phyloP scores from a whole-genome alignment of 2,113 vertebrate genomes.

The Notiomystis cincta region DNA sequence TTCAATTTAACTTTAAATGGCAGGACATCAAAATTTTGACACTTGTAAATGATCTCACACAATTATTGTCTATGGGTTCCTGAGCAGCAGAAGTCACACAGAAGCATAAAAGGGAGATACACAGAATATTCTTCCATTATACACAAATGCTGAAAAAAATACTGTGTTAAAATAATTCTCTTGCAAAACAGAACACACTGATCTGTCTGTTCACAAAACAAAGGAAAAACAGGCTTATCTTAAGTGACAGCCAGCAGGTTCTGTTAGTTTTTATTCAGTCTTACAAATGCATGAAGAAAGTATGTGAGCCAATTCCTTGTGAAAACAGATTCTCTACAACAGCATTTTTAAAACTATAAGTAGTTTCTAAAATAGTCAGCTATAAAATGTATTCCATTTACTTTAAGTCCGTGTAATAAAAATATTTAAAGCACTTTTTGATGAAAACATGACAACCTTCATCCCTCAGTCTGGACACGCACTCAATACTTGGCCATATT shows the following conservation, averaged over 20 bases:
- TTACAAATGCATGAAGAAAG: neutral
- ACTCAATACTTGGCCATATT: neutral
- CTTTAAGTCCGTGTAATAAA: neutral
- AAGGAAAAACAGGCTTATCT: neutral
- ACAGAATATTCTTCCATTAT: neutral
- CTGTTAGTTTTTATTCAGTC: neutral
- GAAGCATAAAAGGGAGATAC: neutral
- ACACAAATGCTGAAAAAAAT: neutral
- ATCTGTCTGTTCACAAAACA: neutral
- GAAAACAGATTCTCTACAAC: neutral
- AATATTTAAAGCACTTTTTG: neutral
- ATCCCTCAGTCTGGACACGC: neutral
- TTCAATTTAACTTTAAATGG: neutral
- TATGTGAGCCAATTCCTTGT: neutral
- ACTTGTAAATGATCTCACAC: neutral
- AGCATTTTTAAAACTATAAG: neutral
- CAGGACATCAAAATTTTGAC: neutral
- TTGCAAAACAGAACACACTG: neutral
- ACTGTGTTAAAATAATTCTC: neutral
- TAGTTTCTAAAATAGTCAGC: neutral
- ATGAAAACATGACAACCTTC: neutral
- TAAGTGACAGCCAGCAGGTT: neutral
- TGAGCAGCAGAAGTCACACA: neutral
- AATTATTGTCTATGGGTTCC: neutral
- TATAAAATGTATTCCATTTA: neutral